Evolutionary conservation across 1,140 invertebrate species (phyloP).

Genomic region (Berghia stephanieae): DNA sequence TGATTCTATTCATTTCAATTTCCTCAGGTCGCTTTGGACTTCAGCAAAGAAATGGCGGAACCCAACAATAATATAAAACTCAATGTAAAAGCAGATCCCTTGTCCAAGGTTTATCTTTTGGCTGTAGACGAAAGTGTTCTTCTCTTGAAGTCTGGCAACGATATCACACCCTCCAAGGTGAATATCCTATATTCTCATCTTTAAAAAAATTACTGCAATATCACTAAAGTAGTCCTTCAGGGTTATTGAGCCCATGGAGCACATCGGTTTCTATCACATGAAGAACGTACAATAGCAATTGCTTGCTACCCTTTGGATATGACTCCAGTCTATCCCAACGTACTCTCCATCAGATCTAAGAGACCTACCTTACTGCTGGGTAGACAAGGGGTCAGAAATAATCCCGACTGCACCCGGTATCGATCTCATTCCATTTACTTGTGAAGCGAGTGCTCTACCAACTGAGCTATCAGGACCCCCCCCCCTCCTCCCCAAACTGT

Average conservation of each 20-base stretch:
- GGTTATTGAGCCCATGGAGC: not conserved
- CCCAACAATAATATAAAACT: slow-evolving; percentile 81
- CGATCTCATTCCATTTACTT: no score
- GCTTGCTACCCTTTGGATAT: no score
- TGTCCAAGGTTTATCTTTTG: slow-evolving; percentile 87
- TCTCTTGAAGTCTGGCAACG: slow-evolving; percentile 76
- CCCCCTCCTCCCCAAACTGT: no score
- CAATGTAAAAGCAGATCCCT: slow-evolving; percentile 80
- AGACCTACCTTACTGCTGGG: not conserved
- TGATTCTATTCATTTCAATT: not conserved
- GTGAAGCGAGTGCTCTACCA: no score
- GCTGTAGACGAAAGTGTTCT: slow-evolving; percentile 89
- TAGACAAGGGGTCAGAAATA: no score
- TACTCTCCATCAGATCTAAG: no score
- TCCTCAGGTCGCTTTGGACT: slow-evolving; percentile 61
- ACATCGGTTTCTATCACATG: not conserved
- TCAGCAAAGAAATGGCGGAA: slow-evolving; percentile 69
- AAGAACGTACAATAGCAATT: no score
- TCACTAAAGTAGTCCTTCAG: not conserved
- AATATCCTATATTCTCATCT: not conserved
- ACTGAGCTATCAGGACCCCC: no score
- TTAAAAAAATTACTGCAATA: not conserved
- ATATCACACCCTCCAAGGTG: slow-evolving; percentile 71
- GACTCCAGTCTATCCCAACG: no score
- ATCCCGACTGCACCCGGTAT: no score